Evolutionary conservation across 2,888 invertebrate species (phyloP).

Genomic region (Hoplodrina blanda): DNA sequence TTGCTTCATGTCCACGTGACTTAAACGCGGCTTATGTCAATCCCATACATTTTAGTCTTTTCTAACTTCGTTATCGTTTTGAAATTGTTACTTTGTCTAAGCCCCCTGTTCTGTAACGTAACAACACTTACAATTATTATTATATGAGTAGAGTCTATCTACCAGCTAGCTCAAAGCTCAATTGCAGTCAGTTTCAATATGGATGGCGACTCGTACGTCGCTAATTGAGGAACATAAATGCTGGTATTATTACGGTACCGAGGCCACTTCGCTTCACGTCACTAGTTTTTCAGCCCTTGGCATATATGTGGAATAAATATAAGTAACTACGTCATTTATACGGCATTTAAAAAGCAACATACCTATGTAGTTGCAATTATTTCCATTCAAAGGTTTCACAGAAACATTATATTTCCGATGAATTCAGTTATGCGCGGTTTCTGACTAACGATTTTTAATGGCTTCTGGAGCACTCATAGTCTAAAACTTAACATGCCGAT

Average conservation of each 20-base stretch:
- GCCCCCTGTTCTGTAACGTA: too few relatives aligned
- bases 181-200: conserved; percentile 37
- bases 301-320: conserved; percentile 47
- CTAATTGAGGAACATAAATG: conserved; percentile 59
- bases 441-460: background rate
- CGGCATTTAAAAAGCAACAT: conserved; percentile 38
- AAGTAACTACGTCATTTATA: conserved; percentile 23
- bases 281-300: conserved; percentile 57
- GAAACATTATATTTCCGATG: conserved; percentile 32
- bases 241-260: conserved; percentile 67
- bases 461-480: background rate
- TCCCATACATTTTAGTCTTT: too few relatives aligned
- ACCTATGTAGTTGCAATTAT: conserved; percentile 33
- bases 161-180: conserved; percentile 31
- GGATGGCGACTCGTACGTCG: conserved; percentile 28
- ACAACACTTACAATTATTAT: background rate
- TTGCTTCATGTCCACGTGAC: too few relatives aligned
- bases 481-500: background rate
- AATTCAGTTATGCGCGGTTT: conserved; percentile 18
- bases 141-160: conserved; percentile 7
- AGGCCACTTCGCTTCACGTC: conserved; percentile 47
- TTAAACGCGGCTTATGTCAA: too few relatives aligned
- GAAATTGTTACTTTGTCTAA: too few relatives aligned
- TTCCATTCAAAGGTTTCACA: conserved; percentile 32
- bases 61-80: too few relatives aligned